Percentiles rank a stretch among this genome's conserved stretches.
phyloP scores from a whole-genome alignment of 2,113 vertebrate species.

The Pelusios castaneus region DNA sequence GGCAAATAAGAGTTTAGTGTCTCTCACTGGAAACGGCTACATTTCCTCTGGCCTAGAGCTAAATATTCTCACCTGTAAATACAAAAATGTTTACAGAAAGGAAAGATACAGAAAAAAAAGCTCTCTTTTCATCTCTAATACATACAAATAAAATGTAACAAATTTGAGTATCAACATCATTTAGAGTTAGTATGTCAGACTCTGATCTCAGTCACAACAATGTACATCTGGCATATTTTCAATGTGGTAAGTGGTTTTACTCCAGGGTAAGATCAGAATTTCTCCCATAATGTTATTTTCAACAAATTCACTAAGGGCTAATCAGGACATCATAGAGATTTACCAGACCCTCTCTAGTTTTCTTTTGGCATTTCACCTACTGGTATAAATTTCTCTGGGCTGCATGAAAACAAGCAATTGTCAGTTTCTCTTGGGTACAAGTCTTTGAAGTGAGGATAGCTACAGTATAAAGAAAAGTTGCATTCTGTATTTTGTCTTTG shows the following conservation, averaged over 20 bases:
- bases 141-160: background rate
- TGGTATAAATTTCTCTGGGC: background rate
- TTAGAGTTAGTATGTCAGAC: background rate
- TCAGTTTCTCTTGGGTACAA: constrained; percentile 7
- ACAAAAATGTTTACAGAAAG: background rate
- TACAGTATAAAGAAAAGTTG: background rate
- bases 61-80: constrained; percentile 9
- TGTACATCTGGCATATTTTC: background rate
- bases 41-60: constrained; percentile 45
- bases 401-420: constrained; percentile 8
- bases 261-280: background rate
- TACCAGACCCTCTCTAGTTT: background rate
- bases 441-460: constrained; percentile 18
- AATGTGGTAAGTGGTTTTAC: background rate
- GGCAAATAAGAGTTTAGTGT: constrained; percentile 38
- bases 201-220: background rate
- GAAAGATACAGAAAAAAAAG: background rate
- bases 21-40: constrained; percentile 32
- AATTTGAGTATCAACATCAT: constrained; percentile 26
- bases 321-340: background rate
- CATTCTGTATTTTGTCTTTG: background rate
- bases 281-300: background rate
- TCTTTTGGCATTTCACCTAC: background rate
- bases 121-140: background rate
- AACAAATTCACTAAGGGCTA: background rate